Base-by-base conservation (phyloP, 2,797 vertebrate species). In the Chaunax sp. region DNA sequence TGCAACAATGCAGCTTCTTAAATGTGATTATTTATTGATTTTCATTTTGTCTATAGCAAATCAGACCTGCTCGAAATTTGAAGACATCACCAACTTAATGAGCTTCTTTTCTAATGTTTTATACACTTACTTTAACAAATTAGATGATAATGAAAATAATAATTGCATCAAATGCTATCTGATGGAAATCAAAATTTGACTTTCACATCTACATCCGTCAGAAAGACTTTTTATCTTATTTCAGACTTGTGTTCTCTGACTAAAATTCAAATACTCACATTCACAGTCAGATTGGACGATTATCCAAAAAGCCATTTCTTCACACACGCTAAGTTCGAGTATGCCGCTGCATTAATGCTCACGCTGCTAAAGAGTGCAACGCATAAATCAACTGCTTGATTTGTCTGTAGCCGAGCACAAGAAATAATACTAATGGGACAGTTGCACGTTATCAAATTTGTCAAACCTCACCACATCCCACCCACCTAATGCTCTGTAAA, bases 351-450 rank as follows among this genome's bases (percentile, higher is more conserved):
- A 15, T 56, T 73, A 47, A 45, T 45, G 49, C 41, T 58, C 53
- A 14, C 53, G 6, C 53, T 46, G 46, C 37, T 57, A 13, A 7
- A 46, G 46, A 64, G 46, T 4, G 11, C 12, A 40, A 49, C 43
- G 51, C 74, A 67, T 72, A 72, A 72, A 76, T 73, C 66, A 67
- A 60, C n/a, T 11, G 47, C 4, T 19, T 13, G 50, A 47, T 72
- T 59, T 57, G 20, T 57, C 53, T 57, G 5, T 8, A 62, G 33
- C 20, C 19, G 26, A 56, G 59, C 35, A 62, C 16, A 56, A 20
- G 50, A 26, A 23, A 6, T 33, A n/a, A 43, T 58, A 40, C 43
- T 46, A 69, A 79, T 64, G 50, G 68, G 46, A 50, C 28, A 60
- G 35, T 14, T 68, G 51, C 40, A 57, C 44, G 52, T 81, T 47